Evolutionary conservation across 1,140 invertebrate genomes (phyloP), one percentile per base, ranked within the genome.

Genomic region (Venturia canescens): DNA sequence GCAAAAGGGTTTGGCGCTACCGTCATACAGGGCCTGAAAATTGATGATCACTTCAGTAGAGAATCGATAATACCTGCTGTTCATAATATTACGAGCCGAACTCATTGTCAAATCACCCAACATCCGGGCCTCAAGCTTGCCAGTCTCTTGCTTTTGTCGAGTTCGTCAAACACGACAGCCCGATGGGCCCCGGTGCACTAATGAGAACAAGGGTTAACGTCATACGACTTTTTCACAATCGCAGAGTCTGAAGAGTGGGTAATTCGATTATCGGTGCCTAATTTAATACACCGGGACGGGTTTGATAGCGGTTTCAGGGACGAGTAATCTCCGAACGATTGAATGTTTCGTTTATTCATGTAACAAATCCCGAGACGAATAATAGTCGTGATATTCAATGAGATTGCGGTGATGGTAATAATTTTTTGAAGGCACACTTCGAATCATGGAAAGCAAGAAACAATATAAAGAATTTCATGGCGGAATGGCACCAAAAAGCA

Each of bases 201-300:
- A 60, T 60, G 11, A 1, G 15, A 53, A 13, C 50, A 13, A 21
- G 70, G 70, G 16, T 0, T 21, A 34, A 71, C 21, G 13, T 18
- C 1, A 5, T 44, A 50, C 70, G 34, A 18, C 50, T 53, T 11
- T 53, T 11, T 21, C 70, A 21, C 70, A 44, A 74, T 74, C 44
- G n/a, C n/a, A n/a, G 70, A 74, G 26, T 74, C 26, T 44, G 23
- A 15, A 53, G 44, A 74, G 70, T 74, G 70, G 34, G 50, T 74
- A 74, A 74, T 74, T 74, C 38, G 70, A 74, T 74, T 74, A 38
- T 53, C 70, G 38, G 38, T 53, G 70, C n/a, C 50, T 74, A 74
- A 74, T 74, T 74, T 53, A 74, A 74, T 74, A 74, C 70, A 53
- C 50, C 50, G 50, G 11, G n/a, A 15, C 50, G 50, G 13, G n/a